phyloP scores from a whole-genome alignment of 2,113 vertebrate genomes.

The Plotosus lineatus region DNA sequence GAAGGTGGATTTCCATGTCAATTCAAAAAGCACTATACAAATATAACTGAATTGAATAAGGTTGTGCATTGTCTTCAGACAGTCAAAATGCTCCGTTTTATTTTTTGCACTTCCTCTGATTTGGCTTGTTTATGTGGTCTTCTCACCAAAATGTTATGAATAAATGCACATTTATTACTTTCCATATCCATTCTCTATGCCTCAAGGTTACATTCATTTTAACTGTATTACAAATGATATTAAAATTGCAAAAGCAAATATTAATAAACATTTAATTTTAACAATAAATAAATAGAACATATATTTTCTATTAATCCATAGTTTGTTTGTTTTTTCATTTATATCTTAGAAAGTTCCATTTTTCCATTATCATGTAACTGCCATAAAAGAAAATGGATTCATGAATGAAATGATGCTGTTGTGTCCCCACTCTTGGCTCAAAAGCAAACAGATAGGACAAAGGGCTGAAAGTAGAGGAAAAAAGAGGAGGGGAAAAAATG shows the following conservation, averaged over 20 bases:
- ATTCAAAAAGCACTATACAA: no score
- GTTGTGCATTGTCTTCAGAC: neutral
- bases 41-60: no score
- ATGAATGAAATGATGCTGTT: constrained; percentile 50
- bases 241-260: neutral
- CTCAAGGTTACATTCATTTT: neutral
- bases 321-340: neutral
- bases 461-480: constrained; percentile 77
- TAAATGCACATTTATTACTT: neutral
- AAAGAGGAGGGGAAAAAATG: constrained; percentile 75
- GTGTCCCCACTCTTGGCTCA: constrained; percentile 71
- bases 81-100: neutral
- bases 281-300: neutral
- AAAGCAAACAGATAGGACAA: constrained; percentile 82
- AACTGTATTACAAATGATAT: neutral
- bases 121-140: neutral
- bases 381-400: neutral
- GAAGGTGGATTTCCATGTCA: no score
- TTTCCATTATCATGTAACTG: neutral
- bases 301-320: neutral
- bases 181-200: neutral
- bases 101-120: neutral
- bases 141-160: neutral
- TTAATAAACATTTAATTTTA: no score
- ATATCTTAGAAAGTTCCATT: neutral